Evolutionary conservation across 2,797 vertebrate species (phyloP), one percentile per base, ranked within the genome.

Genomic region (Hippoglossus hippoglossus): DNA sequence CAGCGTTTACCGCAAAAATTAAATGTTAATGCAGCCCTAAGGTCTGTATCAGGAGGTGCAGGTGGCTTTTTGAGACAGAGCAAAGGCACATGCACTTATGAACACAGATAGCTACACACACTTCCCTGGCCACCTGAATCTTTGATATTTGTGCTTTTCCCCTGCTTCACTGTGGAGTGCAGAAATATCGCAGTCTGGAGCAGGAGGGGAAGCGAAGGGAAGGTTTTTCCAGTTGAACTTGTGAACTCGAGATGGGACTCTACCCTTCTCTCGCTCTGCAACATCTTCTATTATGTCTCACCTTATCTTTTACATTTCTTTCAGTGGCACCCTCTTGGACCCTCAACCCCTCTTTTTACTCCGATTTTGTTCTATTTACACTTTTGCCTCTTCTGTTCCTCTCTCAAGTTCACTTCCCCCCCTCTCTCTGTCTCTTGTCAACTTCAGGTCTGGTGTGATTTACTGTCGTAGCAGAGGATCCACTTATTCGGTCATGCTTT

Each of bases 401-500:
- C 46, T 58, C 36, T 55, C 26, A 2, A 13, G 58, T 49, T 71
- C 39, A 21, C 52, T 25, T 31, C 39, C n/a, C 22, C 51, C 39
- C 46, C 11, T 36, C 21, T 60, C n/a, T 34, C 46, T 22, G 15
- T 39, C 39, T 51, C 28, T 56, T 39, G 28, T 68, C 50, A 63
- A 81, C 54, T 79, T 81, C 46, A 64, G 55, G 57, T 72, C 59
- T 68, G 46, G 16, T 83, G 61, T 89, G 87, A 93, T 90, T 91
- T 89, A 86, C 65, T 74, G 79, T 74, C 61, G 3, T 52, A 47
- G 76, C 41, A 59, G 78, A 83, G 52, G 71, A 87, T 78, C 78
- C 77, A 82, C 72, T 85, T 74, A 79, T 84, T 72, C 57, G 72
- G 80, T 82, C 77, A 86, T 77, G 77, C 79, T 82, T 89, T 85